phyloP scores from a whole-genome alignment of 2,113 vertebrate genomes.

The Conger conger region DNA sequence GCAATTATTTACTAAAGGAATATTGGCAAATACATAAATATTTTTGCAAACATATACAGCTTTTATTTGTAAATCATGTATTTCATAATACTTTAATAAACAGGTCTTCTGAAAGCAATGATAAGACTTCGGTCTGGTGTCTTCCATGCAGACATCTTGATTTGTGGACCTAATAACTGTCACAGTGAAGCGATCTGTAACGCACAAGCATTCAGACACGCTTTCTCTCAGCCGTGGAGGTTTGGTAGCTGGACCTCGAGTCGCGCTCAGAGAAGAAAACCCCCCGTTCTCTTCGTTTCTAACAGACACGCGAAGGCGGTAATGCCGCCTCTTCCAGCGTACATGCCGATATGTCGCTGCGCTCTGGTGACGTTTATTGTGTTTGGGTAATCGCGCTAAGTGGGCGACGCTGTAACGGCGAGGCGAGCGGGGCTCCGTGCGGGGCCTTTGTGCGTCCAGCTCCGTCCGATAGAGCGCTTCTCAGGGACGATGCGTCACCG shows the following conservation, averaged over 20 bases:
- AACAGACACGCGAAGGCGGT: neutral
- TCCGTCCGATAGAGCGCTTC: neutral
- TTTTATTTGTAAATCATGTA: too few relatives aligned
- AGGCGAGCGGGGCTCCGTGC: neutral
- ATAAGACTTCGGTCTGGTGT: neutral
- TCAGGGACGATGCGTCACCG: neutral
- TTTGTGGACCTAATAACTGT: neutral
- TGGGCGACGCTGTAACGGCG: too few relatives aligned
- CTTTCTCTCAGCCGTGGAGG: neutral
- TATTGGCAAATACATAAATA: too few relatives aligned
- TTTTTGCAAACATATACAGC: too few relatives aligned
- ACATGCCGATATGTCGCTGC: neutral
- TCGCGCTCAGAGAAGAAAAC: neutral
- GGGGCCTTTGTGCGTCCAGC: neutral
- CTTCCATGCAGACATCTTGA: neutral
- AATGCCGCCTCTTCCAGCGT: neutral
- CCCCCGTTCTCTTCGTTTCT: neutral
- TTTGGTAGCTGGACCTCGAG: neutral
- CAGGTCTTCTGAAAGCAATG: too few relatives aligned
- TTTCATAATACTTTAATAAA: too few relatives aligned
- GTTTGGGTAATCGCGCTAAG: neutral
- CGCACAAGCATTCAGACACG: neutral
- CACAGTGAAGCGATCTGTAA: neutral
- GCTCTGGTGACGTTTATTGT: neutral
- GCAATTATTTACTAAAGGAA: too few relatives aligned